These are phyloP conservation scores for Ryuthela nishihirai DNA, from an alignment of 2,888 invertebrate genomes.

Conservation along the genomic window DNA sequence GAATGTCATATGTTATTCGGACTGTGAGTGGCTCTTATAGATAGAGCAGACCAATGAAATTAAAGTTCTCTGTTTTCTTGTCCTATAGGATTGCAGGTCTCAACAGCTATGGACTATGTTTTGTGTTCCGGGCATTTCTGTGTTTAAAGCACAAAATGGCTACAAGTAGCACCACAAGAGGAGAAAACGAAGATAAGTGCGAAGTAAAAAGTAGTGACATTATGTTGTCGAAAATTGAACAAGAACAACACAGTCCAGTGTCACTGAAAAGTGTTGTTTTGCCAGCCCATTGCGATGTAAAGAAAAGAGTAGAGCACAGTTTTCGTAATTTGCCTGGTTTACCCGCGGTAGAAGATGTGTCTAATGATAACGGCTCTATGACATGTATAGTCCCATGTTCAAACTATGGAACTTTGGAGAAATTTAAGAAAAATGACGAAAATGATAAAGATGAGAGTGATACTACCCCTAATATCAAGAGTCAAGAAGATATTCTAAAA, in stretches of 20 bases:
- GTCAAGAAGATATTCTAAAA: conserved; percentile 7
- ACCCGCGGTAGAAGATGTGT: conserved; percentile 30
- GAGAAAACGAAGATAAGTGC: conserved; percentile 31
- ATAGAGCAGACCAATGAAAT: too few species aligned
- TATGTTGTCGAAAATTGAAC: conserved; percentile 13
- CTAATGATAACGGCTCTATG: conserved; percentile 33
- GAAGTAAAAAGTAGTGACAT: conserved; percentile 27
- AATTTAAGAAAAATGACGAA: too few species aligned
- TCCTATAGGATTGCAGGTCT: too few species aligned
- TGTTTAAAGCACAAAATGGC: conserved; percentile 39
- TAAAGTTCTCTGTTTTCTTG: too few species aligned
- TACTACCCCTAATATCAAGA: background rate
- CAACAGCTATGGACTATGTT: too few species aligned
- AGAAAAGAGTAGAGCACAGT: conserved; percentile 38
- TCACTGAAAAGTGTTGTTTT: conserved; percentile 27
- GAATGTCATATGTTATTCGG: too few species aligned
- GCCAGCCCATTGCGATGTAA: conserved; percentile 19
- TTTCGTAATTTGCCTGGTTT: conserved; percentile 41
- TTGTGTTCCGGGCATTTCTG: too few species aligned
- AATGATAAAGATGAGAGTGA: conserved; percentile 6
- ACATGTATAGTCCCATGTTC: conserved; percentile 27
- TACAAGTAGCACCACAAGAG: conserved; percentile 30
- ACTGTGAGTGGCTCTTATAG: too few species aligned
- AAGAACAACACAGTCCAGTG: conserved; percentile 17
- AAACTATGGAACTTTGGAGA: conserved; percentile 4